Evolutionary conservation across 2,888 invertebrate species (phyloP).

Genomic region (Odontothrips loti): DNA sequence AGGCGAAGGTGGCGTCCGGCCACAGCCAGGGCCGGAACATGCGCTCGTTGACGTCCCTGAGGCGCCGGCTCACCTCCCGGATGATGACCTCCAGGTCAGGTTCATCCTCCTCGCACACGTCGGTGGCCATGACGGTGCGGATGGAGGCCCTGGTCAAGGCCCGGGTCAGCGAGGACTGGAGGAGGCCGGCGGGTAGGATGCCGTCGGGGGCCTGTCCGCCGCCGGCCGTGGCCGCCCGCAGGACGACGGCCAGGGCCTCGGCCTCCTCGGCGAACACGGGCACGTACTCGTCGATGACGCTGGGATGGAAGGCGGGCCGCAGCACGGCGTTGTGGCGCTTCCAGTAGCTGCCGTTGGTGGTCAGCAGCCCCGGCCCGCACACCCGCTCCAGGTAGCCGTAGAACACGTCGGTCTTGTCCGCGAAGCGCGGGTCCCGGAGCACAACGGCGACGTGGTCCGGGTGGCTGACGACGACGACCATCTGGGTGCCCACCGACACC

Average conservation of each 20-base stretch:
- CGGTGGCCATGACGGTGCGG: background rate
- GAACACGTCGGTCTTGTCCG: background rate
- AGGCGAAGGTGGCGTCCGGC: background rate
- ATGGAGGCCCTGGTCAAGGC: background rate
- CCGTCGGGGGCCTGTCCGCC: background rate
- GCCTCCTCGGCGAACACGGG: background rate
- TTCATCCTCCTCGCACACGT: background rate
- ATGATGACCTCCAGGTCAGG: background rate
- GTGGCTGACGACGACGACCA: background rate
- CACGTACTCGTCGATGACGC: conserved; percentile 1
- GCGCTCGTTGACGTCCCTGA: background rate
- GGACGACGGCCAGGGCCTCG: background rate
- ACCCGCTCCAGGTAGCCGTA: background rate
- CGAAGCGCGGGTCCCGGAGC: background rate
- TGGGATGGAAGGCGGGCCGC: background rate
- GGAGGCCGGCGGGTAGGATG: background rate
- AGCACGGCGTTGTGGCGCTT: background rate
- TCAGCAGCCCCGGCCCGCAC: background rate
- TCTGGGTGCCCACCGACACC: background rate
- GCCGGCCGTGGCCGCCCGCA: background rate
- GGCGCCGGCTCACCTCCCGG: background rate
- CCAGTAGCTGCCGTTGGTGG: background rate
- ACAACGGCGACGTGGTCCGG: background rate
- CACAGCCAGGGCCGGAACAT: background rate
- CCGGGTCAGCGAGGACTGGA: background rate